A percentile compares a stretch with the other conserved stretches of the same genome.
phyloP scores from a whole-genome alignment of 2,797 vertebrate species.

The Cuculus canorus region DNA sequence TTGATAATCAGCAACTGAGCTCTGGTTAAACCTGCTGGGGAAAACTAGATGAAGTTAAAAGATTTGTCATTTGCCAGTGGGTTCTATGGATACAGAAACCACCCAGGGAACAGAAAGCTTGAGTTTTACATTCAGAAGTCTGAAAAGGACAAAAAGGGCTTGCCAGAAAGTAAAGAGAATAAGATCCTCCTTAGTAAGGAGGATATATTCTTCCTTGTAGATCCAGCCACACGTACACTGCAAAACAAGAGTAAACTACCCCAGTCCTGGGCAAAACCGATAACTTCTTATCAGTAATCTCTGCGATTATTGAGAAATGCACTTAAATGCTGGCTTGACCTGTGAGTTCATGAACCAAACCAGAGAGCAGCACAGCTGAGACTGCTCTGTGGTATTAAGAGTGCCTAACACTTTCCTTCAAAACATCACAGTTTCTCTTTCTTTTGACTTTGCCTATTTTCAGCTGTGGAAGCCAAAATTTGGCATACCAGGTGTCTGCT shows the following conservation, averaged over 20 bases:
- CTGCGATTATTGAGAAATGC: background rate
- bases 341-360: background rate
- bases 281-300: background rate
- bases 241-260: background rate
- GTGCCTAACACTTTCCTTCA: background rate
- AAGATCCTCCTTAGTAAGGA: too few species aligned
- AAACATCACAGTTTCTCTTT: background rate
- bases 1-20: background rate
- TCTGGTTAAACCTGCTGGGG: background rate
- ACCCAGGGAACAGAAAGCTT: background rate
- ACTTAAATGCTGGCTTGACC: background rate
- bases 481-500: background rate
- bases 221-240: background rate
- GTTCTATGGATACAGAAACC: background rate
- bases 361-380: background rate
- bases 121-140: background rate
- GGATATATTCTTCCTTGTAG: background rate
- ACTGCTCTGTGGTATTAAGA: background rate
- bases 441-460: background rate
- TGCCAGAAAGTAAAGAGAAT: background rate
- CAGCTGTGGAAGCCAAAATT: background rate
- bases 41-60: background rate
- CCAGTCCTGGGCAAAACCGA: slow-evolving; percentile 33
- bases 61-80: background rate
- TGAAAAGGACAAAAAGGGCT: background rate